phyloP scores from a whole-genome alignment of 2,888 invertebrate genomes.

The Idaea aversata region DNA sequence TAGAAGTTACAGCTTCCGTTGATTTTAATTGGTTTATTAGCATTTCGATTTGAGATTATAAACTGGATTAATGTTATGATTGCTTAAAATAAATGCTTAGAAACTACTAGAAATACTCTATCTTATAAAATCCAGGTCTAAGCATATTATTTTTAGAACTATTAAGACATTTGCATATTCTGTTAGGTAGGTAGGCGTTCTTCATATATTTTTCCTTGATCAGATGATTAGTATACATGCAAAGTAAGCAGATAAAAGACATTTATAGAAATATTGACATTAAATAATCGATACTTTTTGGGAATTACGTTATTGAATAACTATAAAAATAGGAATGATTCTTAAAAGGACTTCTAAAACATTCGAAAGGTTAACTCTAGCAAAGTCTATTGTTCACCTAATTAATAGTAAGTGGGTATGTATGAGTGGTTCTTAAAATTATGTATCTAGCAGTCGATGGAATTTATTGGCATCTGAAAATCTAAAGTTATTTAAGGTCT shows the following conservation, averaged over 20 bases:
- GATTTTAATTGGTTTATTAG: constrained; percentile 1
- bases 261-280: background rate
- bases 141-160: background rate
- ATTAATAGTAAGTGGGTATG: too few species aligned
- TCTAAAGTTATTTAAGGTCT: background rate
- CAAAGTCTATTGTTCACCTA: background rate
- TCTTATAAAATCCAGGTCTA: background rate
- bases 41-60: background rate
- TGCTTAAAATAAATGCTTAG: background rate
- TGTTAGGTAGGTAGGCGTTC: too few species aligned
- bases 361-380: background rate
- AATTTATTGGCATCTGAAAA: background rate
- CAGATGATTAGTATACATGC: too few species aligned
- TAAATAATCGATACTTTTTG: background rate
- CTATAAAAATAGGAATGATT: background rate
- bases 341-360: background rate
- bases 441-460: background rate
- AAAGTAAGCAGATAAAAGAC: too few species aligned
- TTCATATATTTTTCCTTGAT: too few species aligned
- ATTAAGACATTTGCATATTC: too few species aligned
- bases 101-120: background rate
- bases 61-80: background rate
- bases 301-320: background rate
- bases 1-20: constrained; percentile 1
- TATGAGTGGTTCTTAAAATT: too few species aligned